Percentiles rank a stretch among this genome's conserved stretches.
Conservation (phyloP, 53 echinoderm and acorn worm genomes). For the Stichopus horrens region DNA sequence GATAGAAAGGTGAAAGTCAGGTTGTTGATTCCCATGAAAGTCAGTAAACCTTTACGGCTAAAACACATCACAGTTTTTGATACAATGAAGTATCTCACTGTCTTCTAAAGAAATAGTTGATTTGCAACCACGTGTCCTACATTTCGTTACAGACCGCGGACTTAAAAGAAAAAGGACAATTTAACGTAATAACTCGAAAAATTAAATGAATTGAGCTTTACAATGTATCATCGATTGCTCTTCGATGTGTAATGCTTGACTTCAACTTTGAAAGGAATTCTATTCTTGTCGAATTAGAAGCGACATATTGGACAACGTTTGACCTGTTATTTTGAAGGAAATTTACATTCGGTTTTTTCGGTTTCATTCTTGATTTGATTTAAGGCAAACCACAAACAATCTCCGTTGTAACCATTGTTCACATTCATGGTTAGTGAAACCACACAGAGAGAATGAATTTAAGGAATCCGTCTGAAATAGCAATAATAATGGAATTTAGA, state of each 20-base stretch:
- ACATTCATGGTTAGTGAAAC: background rate
- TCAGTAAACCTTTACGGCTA: too few relatives aligned
- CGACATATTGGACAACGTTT: background rate
- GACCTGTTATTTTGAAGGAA: conserved; percentile 5
- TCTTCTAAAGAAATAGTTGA: background rate
- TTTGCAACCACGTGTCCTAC: conserved; percentile 11
- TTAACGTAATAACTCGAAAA: background rate
- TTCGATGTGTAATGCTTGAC: background rate
- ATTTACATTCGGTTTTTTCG: background rate
- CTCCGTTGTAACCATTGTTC: background rate
- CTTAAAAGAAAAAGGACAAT: conserved; percentile 11
- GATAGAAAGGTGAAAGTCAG: too few relatives aligned
- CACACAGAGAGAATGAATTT: background rate
- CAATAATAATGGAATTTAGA: background rate
- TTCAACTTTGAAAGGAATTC: background rate
- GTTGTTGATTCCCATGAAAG: too few relatives aligned
- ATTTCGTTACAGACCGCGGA: background rate
- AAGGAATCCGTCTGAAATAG: background rate
- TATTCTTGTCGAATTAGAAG: background rate
- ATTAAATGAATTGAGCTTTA: conserved; percentile 10
- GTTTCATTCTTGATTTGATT: background rate
- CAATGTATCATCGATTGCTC: conserved; percentile 13
- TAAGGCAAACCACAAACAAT: background rate
- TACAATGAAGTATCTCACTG: too few relatives aligned
- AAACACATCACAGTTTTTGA: too few relatives aligned